Conservation (phyloP, 1,140 invertebrate genomes). For the Telenomus remus region DNA sequence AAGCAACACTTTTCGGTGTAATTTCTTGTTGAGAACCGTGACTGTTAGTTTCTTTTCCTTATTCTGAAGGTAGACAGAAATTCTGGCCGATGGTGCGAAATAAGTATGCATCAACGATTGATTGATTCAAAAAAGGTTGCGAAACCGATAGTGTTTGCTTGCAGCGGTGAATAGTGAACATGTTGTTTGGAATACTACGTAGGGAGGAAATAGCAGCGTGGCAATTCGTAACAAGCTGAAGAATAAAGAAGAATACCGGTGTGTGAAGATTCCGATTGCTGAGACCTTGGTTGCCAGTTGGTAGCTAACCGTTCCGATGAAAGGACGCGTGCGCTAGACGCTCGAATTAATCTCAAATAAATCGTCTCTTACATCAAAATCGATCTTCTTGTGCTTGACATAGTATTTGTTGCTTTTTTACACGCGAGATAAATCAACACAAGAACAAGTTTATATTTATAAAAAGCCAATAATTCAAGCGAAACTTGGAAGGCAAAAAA, state of each 20-base stretch:
- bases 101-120: neutral
- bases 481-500: no score
- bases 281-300: constrained; percentile 68
- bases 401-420: no score
- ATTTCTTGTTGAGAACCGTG: no score
- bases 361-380: no score
- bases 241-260: constrained; percentile 72
- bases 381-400: constrained; percentile 16
- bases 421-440: no score
- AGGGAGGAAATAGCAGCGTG: constrained; percentile 55
- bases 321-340: constrained; percentile 59
- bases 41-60: no score
- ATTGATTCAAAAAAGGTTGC: constrained; percentile 17
- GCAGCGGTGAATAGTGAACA: constrained; percentile 41
- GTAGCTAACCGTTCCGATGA: constrained; percentile 68
- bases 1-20: no score
- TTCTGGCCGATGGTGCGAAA: constrained; percentile 15
- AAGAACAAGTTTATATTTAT: no score
- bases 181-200: constrained; percentile 54
- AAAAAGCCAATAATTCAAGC: no score
- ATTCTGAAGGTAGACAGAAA: neutral
- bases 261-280: constrained; percentile 68
- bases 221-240: constrained; percentile 54
- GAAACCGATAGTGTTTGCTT: constrained; percentile 42
- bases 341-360: neutral